Conservation (phyloP, 2,888 invertebrate species). For the Laspeyria flexula region DNA sequence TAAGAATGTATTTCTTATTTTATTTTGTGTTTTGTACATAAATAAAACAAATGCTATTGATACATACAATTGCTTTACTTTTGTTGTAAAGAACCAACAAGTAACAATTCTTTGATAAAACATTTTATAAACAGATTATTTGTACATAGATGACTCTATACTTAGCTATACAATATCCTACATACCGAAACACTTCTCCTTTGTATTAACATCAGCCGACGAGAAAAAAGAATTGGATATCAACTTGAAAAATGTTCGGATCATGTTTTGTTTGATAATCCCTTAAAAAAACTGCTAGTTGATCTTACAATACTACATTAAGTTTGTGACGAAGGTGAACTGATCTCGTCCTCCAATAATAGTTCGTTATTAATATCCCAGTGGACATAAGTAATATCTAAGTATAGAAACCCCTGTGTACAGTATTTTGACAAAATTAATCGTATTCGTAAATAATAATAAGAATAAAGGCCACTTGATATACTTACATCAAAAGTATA, state of each 20-base stretch:
- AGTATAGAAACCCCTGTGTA: not conserved
- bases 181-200: too few relatives aligned
- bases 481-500: constrained; percentile 44
- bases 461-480: constrained; percentile 47
- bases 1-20: constrained; percentile 43
- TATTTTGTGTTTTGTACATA: constrained; percentile 40
- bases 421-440: constrained; percentile 50
- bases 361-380: too few relatives aligned
- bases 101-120: constrained; percentile 62
- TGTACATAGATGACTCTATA: constrained; percentile 42
- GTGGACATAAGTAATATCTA: too few relatives aligned
- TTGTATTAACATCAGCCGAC: too few relatives aligned
- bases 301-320: too few relatives aligned
- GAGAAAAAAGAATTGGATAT: too few relatives aligned
- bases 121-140: constrained; percentile 59
- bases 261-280: too few relatives aligned
- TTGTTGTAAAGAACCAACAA: constrained; percentile 58
- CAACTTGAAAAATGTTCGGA: too few relatives aligned
- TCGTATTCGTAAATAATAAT: constrained; percentile 61
- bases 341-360: too few relatives aligned
- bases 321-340: too few relatives aligned
- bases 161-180: too few relatives aligned
- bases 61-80: constrained; percentile 67
- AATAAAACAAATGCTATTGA: constrained; percentile 50
- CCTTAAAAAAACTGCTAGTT: too few relatives aligned